These are phyloP conservation scores for Entomyzon cyanotis DNA, from an alignment of 2,113 vertebrate genomes.

Conservation along the genomic window DNA sequence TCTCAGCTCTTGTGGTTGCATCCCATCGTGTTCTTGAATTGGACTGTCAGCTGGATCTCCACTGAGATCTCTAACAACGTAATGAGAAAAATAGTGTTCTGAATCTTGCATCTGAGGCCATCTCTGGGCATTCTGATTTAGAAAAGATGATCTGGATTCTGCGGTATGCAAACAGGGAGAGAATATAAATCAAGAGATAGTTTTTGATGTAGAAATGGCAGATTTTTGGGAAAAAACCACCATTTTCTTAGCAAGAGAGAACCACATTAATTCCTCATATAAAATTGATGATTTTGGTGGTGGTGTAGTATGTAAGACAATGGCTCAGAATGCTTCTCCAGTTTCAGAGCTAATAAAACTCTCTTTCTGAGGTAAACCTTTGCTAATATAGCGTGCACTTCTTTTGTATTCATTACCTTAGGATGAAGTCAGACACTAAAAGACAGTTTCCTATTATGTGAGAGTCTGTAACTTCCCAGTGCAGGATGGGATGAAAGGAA, in stretches of 20 bases:
- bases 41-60: background rate
- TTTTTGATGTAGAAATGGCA: background rate
- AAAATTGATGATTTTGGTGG: background rate
- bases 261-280: background rate
- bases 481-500: background rate
- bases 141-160: background rate
- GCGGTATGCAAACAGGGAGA: background rate
- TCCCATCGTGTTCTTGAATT: background rate
- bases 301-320: background rate
- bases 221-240: background rate
- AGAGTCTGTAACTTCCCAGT: background rate
- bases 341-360: background rate
- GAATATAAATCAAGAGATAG: background rate
- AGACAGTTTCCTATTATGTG: background rate
- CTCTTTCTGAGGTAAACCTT: background rate
- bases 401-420: background rate
- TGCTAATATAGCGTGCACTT: background rate
- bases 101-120: background rate
- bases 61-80: background rate
- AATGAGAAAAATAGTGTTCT: background rate
- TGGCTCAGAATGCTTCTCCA: background rate
- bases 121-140: background rate
- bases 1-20: background rate
- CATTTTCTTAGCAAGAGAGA: background rate
- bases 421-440: background rate